Base-by-base conservation (phyloP, 37 sponge, comb jelly and placozoan genomes). In the Mnemiopsis leidyi region DNA sequence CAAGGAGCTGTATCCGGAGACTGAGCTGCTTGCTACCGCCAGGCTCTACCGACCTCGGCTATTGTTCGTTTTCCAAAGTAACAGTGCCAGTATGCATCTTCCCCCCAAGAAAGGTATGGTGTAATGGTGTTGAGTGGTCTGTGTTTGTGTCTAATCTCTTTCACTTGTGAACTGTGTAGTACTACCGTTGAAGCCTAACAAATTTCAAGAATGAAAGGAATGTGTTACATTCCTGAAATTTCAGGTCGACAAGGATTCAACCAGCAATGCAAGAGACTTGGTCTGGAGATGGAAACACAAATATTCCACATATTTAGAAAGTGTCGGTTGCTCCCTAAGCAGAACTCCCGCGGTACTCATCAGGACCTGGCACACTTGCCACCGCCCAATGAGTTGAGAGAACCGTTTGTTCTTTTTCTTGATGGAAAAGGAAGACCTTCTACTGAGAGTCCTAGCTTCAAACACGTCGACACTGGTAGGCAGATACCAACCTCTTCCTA, bases 241-340 rank as follows among this genome's bases (percentile, higher is more conserved):
- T 71, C 79, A 77, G 79, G 79, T 33, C 26, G 79, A 3, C 79
- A 77, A 34, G 79, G 79, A 3, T 77, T 77, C 18, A 32, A 77
- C 35, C 34, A 34, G 32, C 90, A 85, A 61, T 85, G 90, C 61
- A 85, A 40, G 90, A 85, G 61, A 40, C 90, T 85, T 1, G 61
- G 61, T 37, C 32, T 85, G 3, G 90, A 85, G 24, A 85, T 85
- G 90, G 90, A 85, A 61, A 85, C 90, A n/a, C 90, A 85, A 37
- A 85, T 85, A 85, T 85, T 40, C 90, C 90, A 85, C 61, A 85
- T 85, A 36, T 85, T 85, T 29, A 85, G 90, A 23, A 85, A 85
- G 90, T 85, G 90, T 39, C 40, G 90, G 0, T 28, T 85, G 29
- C 90, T 85, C 25, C 40, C 40, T 61, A 40, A 38, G 48, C 79